Base-by-base conservation (phyloP, 2,113 vertebrate species). In the Gymnorhina tibicen region DNA sequence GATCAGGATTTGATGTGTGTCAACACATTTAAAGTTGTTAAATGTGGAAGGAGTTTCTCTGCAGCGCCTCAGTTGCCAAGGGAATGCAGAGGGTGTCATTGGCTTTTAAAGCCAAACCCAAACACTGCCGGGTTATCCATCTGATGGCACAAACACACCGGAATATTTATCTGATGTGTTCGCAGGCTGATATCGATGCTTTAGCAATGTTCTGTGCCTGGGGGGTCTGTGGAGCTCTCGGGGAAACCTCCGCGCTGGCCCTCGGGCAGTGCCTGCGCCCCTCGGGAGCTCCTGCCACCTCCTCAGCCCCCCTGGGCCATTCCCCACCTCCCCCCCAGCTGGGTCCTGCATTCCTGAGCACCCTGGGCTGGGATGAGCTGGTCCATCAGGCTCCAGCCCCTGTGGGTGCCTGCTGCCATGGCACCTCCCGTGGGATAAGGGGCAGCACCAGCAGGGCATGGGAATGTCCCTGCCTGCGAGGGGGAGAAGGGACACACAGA, bases 321-420 rank as follows among this genome's bases (percentile, higher is more conserved):
- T 23, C 20, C 56, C 3, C 4, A 3, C 22, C 82, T 10, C 20
- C 2, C 2, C 26, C 1, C 1, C 41, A 3, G 20, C 35, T 6
- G 3, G 2, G 20, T 23, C 28, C 0, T 1, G 18, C 35, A 3
- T 10, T 11, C 15, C 53, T 3, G 32, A 4, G 22, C 6, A 0
- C 4, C 3, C 10, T 4, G 59, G 42, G 49, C 55, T 24, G n/a
- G 7, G 53, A 1, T 7, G 52, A 33, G 32, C 53, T 0, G 23
- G 5, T 47, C 12, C 59, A 2, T 0, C 9, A 3, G 24, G 46
- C 35, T 5, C 27, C 26, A 3, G n/a, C 10, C 35, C 24, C 10
- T 1, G 1, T 0, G 33, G 52, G 9, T 30, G 6, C 22, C 19
- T 10, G 44, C 64, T 26, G 56, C 58, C 19, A 56, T 42, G 68